Base-by-base conservation (phyloP, 1,140 invertebrate genomes). In the Drosophila bocqueti region DNA sequence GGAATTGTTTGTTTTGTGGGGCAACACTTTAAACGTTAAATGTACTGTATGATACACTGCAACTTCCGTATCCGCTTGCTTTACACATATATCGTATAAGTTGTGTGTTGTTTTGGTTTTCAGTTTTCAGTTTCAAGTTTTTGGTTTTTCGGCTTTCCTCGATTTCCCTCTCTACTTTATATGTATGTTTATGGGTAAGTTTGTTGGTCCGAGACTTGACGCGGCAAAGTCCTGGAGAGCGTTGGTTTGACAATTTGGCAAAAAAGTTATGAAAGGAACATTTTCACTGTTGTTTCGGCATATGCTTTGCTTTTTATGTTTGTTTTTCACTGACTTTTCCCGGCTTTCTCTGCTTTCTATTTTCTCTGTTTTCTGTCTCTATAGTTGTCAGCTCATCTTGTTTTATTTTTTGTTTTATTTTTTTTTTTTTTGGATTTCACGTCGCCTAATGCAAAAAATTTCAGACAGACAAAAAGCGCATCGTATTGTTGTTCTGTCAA, bases 231-330 rank as follows among this genome's bases (percentile, higher is more conserved):
- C 79, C 71, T 82, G 86, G 86, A 90, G 82, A 85, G 86, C 85
- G 85, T 90, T 90, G 85, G 85, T 90, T 90, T 90, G 86, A 90
- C 86, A 90, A 90, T 90, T 90, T 90, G 85, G 85, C 85, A 90
- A 90, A 90, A 86, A 90, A 91, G 85, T 90, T 90, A 75, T 85
- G 79, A 90, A 90, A 90, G 85, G 85, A 90, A 90, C 85, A 89
- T 89, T 89, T 87, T 86, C 67, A 86, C 83, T 79, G 81, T 61
- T 76, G 81, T 61, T 76, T 81, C 52, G 60, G 64, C 75, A 72
- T 73, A 67, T 76, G 71, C 61, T 66, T 81, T 68, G 54, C 36
- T 57, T 57, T 55, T 57, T 40, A 18, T 36, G 46, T 49, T 9
- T 79, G 55, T 47, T 79, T 69, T 79, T 49, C 63, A 46, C 49